A percentile compares a stretch with the other conserved stretches of the same genome.
These are phyloP conservation scores for Prunella strophiata DNA, from an alignment of 2,797 vertebrate genomes.

Conservation along the genomic window DNA sequence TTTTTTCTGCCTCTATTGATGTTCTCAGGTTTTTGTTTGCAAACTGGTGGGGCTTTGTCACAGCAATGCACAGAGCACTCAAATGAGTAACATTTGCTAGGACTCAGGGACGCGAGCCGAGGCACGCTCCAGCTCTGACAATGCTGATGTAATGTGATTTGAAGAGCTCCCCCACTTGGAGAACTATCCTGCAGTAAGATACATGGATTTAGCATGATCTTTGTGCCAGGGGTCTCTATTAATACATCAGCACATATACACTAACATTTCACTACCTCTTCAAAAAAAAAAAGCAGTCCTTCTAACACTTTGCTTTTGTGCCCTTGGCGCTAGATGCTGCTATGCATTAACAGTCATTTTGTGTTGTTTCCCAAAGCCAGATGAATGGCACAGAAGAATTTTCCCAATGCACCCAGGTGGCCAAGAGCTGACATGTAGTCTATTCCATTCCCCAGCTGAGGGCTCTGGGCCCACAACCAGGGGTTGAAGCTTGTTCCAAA, in stretches of 20 bases:
- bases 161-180: background rate
- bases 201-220: background rate
- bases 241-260: background rate
- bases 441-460: background rate
- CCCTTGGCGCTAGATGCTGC: background rate
- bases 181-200: background rate
- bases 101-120: background rate
- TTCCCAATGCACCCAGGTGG: background rate
- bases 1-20: background rate
- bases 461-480: fast-evolving
- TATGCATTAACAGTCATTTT: background rate
- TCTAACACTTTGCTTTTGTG: background rate
- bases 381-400: background rate
- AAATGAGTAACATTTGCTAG: background rate
- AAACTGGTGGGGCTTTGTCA: background rate
- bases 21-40: background rate
- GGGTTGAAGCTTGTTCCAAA: background rate
- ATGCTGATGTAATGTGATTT: background rate
- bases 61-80: background rate
- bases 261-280: background rate
- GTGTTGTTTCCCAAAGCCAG: background rate
- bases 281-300: background rate
- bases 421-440: fast-evolving
- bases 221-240: background rate
- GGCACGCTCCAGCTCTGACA: background rate